A percentile compares a stretch with the other conserved stretches of the same genome.
Conservation (phyloP, 1,140 invertebrate species). For the Drosophila fuyamai region DNA sequence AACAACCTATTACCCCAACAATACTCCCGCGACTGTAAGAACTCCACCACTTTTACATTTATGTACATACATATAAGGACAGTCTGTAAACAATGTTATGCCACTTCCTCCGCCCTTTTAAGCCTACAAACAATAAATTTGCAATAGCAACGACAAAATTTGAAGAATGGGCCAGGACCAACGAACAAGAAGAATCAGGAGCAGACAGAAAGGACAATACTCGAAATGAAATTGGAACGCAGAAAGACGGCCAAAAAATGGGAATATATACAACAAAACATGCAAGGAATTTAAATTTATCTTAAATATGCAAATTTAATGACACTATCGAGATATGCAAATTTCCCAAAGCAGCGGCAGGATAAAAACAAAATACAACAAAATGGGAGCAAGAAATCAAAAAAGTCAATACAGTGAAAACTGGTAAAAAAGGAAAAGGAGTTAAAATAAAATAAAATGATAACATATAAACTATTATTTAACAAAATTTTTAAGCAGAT, state of each 20-base stretch:
- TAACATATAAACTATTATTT: no score
- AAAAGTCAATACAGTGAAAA: conserved; percentile 23
- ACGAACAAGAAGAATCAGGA: conserved; percentile 13
- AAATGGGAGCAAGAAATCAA: conserved; percentile 55
- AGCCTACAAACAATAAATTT: conserved; percentile 58
- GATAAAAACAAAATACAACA: conserved; percentile 42
- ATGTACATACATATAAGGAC: conserved; percentile 16
- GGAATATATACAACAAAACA: conserved; percentile 42
- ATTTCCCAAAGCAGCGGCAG: conserved; percentile 31
- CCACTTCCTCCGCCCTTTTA: conserved; percentile 4
- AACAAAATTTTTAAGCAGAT: no score
- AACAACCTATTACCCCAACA: not conserved
- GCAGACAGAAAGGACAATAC: conserved; percentile 34
- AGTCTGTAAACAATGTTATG: conserved; percentile 56
- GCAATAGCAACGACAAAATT: conserved; percentile 55
- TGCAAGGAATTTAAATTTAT: conserved; percentile 77
- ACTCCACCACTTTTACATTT: not conserved
- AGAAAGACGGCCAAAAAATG: conserved; percentile 16
- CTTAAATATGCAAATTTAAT: conserved; percentile 77
- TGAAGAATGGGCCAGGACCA: conserved; percentile 55
- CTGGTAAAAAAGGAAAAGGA: not conserved
- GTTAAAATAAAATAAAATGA: not conserved
- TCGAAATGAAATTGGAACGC: conserved; percentile 42
- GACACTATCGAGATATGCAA: conserved; percentile 77
- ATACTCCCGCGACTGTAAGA: not conserved